These are phyloP conservation scores for Geotrypetes seraphini DNA, from an alignment of 2,797 vertebrate species.

Conservation along the genomic window DNA sequence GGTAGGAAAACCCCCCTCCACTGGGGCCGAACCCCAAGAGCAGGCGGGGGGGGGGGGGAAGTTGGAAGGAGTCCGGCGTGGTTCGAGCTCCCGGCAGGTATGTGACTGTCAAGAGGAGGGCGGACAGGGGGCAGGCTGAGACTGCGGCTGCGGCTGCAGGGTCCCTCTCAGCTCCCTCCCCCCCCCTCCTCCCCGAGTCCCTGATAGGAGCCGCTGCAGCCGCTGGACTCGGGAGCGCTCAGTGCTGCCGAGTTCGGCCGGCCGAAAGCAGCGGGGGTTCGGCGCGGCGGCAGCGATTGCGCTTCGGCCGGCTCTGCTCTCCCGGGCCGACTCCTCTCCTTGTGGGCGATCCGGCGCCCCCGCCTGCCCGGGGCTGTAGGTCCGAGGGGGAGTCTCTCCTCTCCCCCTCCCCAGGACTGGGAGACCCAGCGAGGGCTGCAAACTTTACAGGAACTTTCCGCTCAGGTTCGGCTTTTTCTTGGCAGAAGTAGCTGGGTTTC, in stretches of 20 bases:
- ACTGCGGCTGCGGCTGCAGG: too few species aligned
- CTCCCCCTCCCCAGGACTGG: background rate
- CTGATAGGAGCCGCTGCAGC: background rate
- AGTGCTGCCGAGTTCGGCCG: background rate
- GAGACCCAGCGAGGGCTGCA: background rate
- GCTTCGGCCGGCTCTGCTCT: constrained; percentile 15
- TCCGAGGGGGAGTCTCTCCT: background rate
- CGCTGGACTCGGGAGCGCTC: background rate
- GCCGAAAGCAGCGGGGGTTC: background rate
- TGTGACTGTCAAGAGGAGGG: too few species aligned
- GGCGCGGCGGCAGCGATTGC: background rate
- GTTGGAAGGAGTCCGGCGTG: too few species aligned
- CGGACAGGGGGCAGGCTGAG: too few species aligned
- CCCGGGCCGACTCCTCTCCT: too few species aligned
- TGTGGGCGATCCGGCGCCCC: constrained; percentile 7
- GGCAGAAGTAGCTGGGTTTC: background rate
- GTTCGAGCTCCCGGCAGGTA: too few species aligned
- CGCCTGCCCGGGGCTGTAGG: background rate
- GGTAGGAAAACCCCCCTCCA: too few species aligned
- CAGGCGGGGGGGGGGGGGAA: too few species aligned
- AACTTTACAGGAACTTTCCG: too few species aligned
- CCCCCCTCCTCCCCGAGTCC: background rate
- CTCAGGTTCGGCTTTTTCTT: too few species aligned
- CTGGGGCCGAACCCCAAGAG: too few species aligned
- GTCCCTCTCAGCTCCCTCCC: too few species aligned